Percentiles rank a stretch among this genome's conserved stretches.
Evolutionary conservation across 2,113 vertebrate genomes (phyloP).

Genomic region (Loxodonta africana): DNA sequence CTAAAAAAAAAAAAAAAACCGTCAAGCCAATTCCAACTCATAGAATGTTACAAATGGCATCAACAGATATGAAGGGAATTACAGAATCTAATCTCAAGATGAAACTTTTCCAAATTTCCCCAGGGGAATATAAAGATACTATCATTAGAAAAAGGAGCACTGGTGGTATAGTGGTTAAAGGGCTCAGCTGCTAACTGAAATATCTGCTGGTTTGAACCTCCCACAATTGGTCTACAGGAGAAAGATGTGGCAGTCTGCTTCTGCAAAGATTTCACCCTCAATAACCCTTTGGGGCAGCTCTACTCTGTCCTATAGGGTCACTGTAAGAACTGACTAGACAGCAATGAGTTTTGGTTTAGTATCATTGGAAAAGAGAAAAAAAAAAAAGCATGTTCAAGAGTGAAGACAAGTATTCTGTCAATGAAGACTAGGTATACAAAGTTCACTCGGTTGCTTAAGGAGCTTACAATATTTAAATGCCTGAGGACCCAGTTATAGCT

Average conservation of each 20-base stretch:
- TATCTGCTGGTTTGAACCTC: too few species aligned
- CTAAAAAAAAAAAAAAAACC: background rate
- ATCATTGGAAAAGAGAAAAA: background rate
- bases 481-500: constrained; percentile 68
- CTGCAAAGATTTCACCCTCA: too few species aligned
- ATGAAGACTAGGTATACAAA: constrained; percentile 65
- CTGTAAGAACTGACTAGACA: too few species aligned
- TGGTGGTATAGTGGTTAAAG: too few species aligned
- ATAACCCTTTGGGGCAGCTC: too few species aligned
- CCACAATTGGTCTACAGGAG: too few species aligned
- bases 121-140: background rate
- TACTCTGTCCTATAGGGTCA: too few species aligned
- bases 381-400: background rate
- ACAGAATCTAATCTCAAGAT: background rate
- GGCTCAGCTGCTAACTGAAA: too few species aligned
- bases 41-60: background rate
- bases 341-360: too few species aligned
- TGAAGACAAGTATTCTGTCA: constrained; percentile 61
- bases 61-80: background rate
- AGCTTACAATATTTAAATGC: constrained; percentile 76
- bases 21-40: too few species aligned
- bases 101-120: background rate
- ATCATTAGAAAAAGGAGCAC: background rate
- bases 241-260: too few species aligned
- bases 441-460: constrained; percentile 63